Percentiles rank a stretch among this genome's conserved stretches.
These are phyloP conservation scores for Hesperophylax magnus DNA, from an alignment of 1,140 invertebrate species.

Conservation along the genomic window DNA sequence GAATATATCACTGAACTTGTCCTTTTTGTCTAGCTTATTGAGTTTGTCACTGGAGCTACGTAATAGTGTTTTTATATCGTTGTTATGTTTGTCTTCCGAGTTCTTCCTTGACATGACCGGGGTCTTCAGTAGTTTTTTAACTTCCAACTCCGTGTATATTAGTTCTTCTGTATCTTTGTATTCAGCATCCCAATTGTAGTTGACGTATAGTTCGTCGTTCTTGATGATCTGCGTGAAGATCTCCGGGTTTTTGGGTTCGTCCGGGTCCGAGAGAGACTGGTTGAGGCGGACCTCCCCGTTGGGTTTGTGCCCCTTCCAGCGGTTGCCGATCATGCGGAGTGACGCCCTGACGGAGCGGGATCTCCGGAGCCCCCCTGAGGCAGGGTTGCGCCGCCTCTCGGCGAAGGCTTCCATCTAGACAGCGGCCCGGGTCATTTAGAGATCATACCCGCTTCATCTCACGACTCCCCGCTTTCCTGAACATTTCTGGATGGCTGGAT, in stretches of 20 bases:
- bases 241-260: constrained; percentile 62
- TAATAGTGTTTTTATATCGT: constrained; percentile 64
- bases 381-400: constrained; percentile 63
- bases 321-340: constrained; percentile 75
- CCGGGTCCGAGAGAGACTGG: constrained; percentile 59
- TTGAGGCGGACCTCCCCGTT: constrained; percentile 59
- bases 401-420: constrained; percentile 56
- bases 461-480: background rate
- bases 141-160: constrained; percentile 62
- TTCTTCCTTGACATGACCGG: constrained; percentile 66
- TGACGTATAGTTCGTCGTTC: constrained; percentile 59
- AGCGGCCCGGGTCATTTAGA: constrained; percentile 4
- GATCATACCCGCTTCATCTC: background rate
- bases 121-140: constrained; percentile 65
- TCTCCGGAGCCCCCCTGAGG: constrained; percentile 70
- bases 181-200: constrained; percentile 64
- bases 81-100: constrained; percentile 55
- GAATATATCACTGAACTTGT: constrained; percentile 68
- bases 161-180: constrained; percentile 66
- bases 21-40: constrained; percentile 64
- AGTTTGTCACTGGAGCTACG: constrained; percentile 62
- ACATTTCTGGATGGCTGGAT: background rate
- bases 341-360: constrained; percentile 82
- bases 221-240: constrained; percentile 67
- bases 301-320: constrained; percentile 68